Percentiles rank a stretch among this genome's conserved stretches.
Evolutionary conservation across 2,797 vertebrate species (phyloP).

Genomic region (Micropoecilia bifurca): DNA sequence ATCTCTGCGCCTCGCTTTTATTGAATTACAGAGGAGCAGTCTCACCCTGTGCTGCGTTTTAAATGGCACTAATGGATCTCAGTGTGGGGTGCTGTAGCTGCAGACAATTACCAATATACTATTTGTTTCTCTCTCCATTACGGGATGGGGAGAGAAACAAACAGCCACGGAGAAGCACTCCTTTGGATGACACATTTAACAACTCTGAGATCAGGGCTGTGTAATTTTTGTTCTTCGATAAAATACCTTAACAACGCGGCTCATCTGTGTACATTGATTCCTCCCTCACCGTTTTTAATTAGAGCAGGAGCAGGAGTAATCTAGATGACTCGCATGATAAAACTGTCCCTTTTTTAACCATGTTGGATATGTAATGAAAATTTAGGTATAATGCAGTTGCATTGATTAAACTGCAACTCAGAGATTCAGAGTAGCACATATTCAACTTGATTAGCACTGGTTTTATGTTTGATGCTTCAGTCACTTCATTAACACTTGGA

Average conservation of each 20-base stretch:
- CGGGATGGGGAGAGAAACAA: constrained; percentile 52
- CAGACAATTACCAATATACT: constrained; percentile 54
- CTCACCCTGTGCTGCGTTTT: constrained; percentile 46
- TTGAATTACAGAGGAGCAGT: constrained; percentile 58
- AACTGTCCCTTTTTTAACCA: constrained; percentile 31
- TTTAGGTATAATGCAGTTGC: constrained; percentile 38
- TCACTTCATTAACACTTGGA: constrained; percentile 48
- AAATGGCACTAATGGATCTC: constrained; percentile 57
- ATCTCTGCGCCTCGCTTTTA: constrained; percentile 41
- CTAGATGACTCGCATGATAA: constrained; percentile 38
- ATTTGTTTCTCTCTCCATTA: constrained; percentile 20
- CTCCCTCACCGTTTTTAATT: constrained; percentile 42
- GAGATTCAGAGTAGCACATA: constrained; percentile 32
- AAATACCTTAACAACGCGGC: constrained; percentile 55
- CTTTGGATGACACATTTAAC: constrained; percentile 66
- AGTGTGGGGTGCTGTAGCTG: constrained; percentile 37
- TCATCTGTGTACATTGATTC: constrained; percentile 59
- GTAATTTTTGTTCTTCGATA: constrained; percentile 51
- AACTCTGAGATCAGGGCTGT: constrained; percentile 37
- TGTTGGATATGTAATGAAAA: constrained; percentile 45
- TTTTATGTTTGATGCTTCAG: constrained; percentile 31
- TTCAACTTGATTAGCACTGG: constrained; percentile 44
- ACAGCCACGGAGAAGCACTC: constrained; percentile 49
- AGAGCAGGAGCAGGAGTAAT: constrained; percentile 51
- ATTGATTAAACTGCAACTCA: constrained; percentile 50